Evolutionary conservation across 2,888 invertebrate species (phyloP).

Genomic region (Leptinotarsa rubiginosa): DNA sequence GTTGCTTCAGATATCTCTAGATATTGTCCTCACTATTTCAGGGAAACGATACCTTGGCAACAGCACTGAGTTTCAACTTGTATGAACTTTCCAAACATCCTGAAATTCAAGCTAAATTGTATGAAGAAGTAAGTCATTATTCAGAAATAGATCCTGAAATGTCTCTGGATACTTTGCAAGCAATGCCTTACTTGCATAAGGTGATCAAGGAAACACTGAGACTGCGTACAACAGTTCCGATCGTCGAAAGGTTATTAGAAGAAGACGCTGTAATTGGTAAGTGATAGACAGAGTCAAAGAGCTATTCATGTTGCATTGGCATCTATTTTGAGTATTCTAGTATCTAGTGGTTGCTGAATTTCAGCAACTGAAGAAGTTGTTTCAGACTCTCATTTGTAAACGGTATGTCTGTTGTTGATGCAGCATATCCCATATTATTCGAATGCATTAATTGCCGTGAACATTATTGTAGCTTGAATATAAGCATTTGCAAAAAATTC

Average conservation of each 20-base stretch:
- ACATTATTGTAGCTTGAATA: too few relatives aligned
- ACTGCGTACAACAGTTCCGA: conserved; percentile 70
- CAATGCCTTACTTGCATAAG: conserved; percentile 67
- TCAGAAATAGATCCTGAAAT: conserved; percentile 18
- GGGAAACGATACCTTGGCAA: conserved; percentile 51
- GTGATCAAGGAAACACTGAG: conserved; percentile 72
- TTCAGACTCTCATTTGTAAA: too few relatives aligned
- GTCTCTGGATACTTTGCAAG: conserved; percentile 48
- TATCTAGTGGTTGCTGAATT: too few relatives aligned
- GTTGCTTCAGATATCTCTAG: too few relatives aligned
- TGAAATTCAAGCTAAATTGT: conserved; percentile 47
- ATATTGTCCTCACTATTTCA: conserved; percentile 26
- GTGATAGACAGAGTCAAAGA: not conserved
- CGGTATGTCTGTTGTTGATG: too few relatives aligned
- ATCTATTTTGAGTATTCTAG: too few relatives aligned
- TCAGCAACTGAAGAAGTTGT: too few relatives aligned
- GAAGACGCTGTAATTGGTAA: conserved; percentile 62
- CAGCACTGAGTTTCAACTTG: conserved; percentile 43
- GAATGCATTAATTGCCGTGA: too few relatives aligned
- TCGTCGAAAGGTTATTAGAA: conserved; percentile 65
- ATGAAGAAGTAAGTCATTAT: conserved; percentile 40
- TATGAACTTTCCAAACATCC: conserved; percentile 44
- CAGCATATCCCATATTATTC: too few relatives aligned
- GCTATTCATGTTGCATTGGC: too few relatives aligned
- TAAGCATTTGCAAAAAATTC: too few relatives aligned